Evolutionary conservation across 2,888 invertebrate species (phyloP).

Genomic region (Pollenia amentaria): DNA sequence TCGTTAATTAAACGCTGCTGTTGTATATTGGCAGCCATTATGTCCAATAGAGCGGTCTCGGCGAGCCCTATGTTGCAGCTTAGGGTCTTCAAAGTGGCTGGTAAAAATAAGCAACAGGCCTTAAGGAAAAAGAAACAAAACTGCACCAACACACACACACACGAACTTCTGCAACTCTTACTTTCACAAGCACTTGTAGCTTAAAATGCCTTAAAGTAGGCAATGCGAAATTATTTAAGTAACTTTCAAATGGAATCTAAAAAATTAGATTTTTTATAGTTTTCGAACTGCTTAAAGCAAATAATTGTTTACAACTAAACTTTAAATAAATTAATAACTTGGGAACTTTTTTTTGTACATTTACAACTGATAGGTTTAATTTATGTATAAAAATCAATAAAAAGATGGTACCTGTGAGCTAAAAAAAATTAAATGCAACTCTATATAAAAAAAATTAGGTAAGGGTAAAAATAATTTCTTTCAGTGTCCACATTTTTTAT

Average conservation of each 20-base stretch:
- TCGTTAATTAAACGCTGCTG: constrained; percentile 96
- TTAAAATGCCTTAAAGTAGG: constrained; percentile 30
- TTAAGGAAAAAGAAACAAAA: constrained; percentile 87
- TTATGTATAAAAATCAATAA: constrained; percentile 48
- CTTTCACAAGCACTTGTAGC: constrained; percentile 43
- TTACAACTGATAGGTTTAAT: neutral
- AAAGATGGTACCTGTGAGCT: neutral
- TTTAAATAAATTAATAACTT: neutral
- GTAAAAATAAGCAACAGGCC: constrained; percentile 56
- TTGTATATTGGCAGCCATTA: constrained; percentile 96
- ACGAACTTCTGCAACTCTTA: no score
- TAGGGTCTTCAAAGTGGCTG: constrained; percentile 74
- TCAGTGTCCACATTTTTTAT: no score
- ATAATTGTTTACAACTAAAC: neutral
- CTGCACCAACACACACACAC: neutral
- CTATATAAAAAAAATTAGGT: neutral
- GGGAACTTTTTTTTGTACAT: constrained; percentile 1
- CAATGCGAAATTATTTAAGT: neutral
- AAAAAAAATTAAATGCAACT: neutral
- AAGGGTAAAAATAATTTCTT: constrained; percentile 9
- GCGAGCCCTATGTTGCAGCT: constrained; percentile 84
- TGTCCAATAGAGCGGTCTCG: constrained; percentile 95
- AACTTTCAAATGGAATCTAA: neutral
- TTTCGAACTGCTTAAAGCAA: neutral
- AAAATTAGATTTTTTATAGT: neutral